Percentiles rank a stretch among this genome's conserved stretches.
phyloP scores from a whole-genome alignment of 2,888 invertebrate genomes.

The Fragum fragum region DNA sequence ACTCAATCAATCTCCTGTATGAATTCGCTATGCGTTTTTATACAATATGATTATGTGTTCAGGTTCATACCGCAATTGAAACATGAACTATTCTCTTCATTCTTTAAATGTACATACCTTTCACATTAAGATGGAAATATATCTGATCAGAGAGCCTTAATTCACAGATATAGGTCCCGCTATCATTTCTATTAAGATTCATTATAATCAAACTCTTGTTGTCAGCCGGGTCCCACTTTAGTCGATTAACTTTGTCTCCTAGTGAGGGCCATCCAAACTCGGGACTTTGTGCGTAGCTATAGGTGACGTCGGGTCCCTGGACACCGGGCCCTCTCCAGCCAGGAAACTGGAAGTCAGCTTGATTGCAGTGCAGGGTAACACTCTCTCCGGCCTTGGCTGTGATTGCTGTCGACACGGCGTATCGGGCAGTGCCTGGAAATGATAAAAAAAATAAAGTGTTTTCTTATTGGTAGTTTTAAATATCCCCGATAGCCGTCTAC shows the following conservation, averaged over 20 bases:
- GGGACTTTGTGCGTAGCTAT: neutral
- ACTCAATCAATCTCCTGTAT: too few relatives aligned
- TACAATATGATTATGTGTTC: too few relatives aligned
- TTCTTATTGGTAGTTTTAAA: too few relatives aligned
- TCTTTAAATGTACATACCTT: neutral
- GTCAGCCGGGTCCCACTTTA: neutral
- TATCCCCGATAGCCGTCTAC: too few relatives aligned
- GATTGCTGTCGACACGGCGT: neutral
- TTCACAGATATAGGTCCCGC: slow-evolving; percentile 13
- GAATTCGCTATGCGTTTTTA: too few relatives aligned
- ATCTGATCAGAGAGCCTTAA: neutral
- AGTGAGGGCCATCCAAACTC: neutral
- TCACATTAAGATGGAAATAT: neutral
- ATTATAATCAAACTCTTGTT: slow-evolving; percentile 5
- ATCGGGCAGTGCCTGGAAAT: too few relatives aligned
- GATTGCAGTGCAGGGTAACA: slow-evolving; percentile 3
- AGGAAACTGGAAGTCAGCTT: neutral
- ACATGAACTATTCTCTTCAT: too few relatives aligned
- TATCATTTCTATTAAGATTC: neutral
- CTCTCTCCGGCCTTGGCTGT: neutral
- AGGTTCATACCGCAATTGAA: too few relatives aligned
- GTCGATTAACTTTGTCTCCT: neutral
- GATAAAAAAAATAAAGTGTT: too few relatives aligned
- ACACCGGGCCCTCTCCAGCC: neutral
- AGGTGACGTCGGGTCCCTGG: neutral